These are phyloP conservation scores for Tenthredo scrophulariae DNA, from an alignment of 2,888 invertebrate genomes.

Conservation along the genomic window DNA sequence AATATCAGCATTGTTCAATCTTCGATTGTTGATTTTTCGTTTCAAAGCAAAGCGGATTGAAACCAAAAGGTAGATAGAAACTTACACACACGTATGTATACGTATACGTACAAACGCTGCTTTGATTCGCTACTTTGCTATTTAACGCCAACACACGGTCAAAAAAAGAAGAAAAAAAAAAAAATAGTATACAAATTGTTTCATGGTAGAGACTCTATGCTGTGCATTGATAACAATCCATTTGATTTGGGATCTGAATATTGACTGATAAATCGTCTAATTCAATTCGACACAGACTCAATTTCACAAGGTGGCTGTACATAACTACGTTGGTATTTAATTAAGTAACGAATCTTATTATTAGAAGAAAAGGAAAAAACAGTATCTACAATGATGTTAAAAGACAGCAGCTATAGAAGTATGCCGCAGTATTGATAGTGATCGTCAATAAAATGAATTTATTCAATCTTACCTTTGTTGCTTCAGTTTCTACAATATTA, in stretches of 20 bases:
- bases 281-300: neutral
- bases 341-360: conserved; percentile 36
- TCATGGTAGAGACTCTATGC: neutral
- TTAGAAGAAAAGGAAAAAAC: conserved; percentile 51
- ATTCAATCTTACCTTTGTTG: conserved; percentile 24
- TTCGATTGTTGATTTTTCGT: neutral
- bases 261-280: conserved; percentile 1
- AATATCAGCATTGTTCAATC: conserved; percentile 11
- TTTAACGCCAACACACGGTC: neutral
- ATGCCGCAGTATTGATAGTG: conserved; percentile 60
- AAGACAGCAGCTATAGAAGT: conserved; percentile 54
- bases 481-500: conserved; percentile 1
- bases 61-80: neutral
- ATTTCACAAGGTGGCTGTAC: conserved; percentile 13
- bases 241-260: neutral
- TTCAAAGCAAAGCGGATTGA: neutral
- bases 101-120: neutral
- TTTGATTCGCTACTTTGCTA: conserved; percentile 9
- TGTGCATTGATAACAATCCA: neutral
- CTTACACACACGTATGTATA: neutral
- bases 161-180: neutral
- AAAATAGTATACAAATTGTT: neutral
- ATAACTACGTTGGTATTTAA: conserved; percentile 36
- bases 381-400: conserved; percentile 52
- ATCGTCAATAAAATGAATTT: conserved; percentile 60